phyloP scores from a whole-genome alignment of 2,797 vertebrate species.

The Gymnoscopelus microlampas region DNA sequence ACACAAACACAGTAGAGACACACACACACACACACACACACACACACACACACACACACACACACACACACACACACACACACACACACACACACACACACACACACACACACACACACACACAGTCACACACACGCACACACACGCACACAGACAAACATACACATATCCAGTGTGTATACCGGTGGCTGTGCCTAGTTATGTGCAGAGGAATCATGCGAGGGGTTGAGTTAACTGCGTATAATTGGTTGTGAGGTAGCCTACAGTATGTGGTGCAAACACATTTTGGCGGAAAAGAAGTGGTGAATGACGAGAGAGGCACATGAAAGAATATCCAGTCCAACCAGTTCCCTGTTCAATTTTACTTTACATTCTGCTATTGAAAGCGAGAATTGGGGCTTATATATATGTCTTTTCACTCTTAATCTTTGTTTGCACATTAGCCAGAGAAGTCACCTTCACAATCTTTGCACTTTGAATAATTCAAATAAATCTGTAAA shows the following conservation, averaged over 20 bases:
- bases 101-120: constrained; percentile 11
- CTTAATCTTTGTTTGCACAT: constrained; percentile 2
- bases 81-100: neutral
- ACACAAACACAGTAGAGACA: neutral
- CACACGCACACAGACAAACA: constrained; percentile 10
- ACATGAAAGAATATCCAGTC: neutral
- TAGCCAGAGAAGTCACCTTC: constrained; percentile 1
- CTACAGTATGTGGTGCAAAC: neutral
- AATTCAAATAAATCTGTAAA: neutral
- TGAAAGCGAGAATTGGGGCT: neutral
- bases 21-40: constrained; percentile 2
- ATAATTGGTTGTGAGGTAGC: neutral
- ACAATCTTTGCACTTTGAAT: neutral
- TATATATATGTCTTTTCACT: neutral
- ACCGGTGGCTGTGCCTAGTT: constrained; percentile 18
- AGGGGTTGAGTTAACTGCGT: neutral
- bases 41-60: constrained; percentile 12
- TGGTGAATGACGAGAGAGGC: neutral
- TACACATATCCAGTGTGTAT: constrained; percentile 28
- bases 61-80: neutral
- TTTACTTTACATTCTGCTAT: neutral
- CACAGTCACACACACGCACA: constrained; percentile 21
- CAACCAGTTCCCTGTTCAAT: too few species aligned
- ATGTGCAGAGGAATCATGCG: constrained; percentile 29
- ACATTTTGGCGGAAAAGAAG: neutral